These are phyloP conservation scores for Propithecus coquereli DNA, from an alignment of 2,113 vertebrate species.

Conservation along the genomic window DNA sequence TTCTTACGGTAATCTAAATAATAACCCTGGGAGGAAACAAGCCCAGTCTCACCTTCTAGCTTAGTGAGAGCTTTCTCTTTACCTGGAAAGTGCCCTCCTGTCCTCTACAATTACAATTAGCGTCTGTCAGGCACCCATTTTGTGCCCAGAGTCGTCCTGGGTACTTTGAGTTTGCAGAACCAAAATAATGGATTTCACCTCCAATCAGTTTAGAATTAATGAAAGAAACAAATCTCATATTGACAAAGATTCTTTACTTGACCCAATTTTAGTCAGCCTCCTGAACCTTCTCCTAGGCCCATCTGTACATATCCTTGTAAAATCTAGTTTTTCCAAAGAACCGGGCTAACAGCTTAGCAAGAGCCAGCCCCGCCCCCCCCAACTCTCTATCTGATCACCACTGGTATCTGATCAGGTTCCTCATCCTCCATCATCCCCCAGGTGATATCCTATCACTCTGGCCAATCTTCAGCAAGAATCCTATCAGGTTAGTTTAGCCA, in stretches of 20 bases:
- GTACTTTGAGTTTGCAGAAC: neutral
- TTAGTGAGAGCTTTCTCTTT: neutral
- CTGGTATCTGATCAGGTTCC: neutral
- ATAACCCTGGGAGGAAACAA: neutral
- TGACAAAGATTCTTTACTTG: neutral
- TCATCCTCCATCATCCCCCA: too few species aligned
- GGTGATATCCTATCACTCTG: neutral
- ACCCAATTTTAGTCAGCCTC: neutral
- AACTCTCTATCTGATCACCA: too few species aligned
- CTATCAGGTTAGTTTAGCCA: neutral
- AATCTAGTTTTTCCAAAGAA: neutral
- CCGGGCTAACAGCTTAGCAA: neutral
- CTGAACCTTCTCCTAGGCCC: neutral
- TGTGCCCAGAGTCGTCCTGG: neutral
- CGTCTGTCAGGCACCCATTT: neutral
- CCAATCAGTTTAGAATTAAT: neutral
- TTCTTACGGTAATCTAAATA: neutral
- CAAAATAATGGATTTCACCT: neutral
- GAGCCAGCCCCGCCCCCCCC: too few species aligned
- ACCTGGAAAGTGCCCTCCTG: neutral
- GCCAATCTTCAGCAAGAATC: neutral
- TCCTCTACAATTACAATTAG: neutral
- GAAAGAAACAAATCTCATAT: neutral
- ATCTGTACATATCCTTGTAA: neutral
- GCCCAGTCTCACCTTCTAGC: neutral